Evolutionary conservation across 1,140 invertebrate genomes (phyloP).

Genomic region (Acromyrmex heyeri): DNA sequence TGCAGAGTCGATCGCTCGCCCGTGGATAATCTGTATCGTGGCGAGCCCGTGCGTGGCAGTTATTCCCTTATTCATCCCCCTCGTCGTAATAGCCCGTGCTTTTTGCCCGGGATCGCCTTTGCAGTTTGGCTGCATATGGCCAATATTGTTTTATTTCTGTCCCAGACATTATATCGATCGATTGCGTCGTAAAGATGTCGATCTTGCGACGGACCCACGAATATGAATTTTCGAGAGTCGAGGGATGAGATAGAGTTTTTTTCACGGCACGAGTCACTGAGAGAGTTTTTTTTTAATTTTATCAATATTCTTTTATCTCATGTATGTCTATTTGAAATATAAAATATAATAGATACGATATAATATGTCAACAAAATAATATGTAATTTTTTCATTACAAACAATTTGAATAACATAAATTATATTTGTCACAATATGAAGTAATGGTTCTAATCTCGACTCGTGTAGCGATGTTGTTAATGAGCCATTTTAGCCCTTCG

Average conservation of each 20-base stretch:
- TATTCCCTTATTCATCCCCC: constrained; percentile 58
- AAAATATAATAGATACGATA: neutral
- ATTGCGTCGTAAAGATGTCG: constrained; percentile 47
- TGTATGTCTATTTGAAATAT: neutral
- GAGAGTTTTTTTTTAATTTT: neutral
- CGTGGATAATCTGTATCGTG: constrained; percentile 81
- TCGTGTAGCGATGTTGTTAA: constrained; percentile 25
- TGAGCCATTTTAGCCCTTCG: constrained; percentile 36
- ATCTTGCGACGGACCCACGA: constrained; percentile 20
- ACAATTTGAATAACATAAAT: neutral
- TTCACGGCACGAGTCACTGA: neutral
- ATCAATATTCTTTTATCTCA: neutral
- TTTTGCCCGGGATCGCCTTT: constrained; percentile 24
- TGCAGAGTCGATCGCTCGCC: constrained; percentile 80
- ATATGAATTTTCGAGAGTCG: neutral
- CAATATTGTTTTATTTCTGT: constrained; percentile 58
- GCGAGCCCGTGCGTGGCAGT: constrained; percentile 61
- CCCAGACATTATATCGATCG: constrained; percentile 49
- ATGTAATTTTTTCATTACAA: neutral
- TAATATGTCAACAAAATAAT: neutral
- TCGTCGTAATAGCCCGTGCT: constrained; percentile 29
- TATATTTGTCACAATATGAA: neutral
- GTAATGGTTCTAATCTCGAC: constrained; percentile 15
- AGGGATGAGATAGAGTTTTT: constrained; percentile 3
- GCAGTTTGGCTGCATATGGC: constrained; percentile 56